Evolutionary conservation across 2,797 vertebrate species (phyloP).

Genomic region (Alauda arvensis): DNA sequence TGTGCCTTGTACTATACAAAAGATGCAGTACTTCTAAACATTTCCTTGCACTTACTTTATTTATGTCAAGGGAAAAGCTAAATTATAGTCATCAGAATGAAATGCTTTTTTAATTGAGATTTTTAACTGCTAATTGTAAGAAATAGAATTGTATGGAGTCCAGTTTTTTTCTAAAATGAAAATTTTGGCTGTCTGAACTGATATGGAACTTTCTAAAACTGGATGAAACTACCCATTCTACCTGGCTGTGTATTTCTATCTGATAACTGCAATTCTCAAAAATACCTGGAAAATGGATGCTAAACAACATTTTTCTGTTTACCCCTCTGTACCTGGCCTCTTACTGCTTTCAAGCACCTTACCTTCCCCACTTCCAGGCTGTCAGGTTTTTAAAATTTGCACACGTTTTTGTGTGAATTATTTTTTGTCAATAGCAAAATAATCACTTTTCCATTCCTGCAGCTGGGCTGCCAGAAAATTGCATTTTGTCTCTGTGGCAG

Average conservation of each 20-base stretch:
- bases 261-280: slow-evolving; percentile 10
- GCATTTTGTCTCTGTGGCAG: not conserved
- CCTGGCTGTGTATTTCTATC: not conserved
- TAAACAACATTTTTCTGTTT: not conserved
- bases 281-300: not conserved
- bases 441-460: not conserved
- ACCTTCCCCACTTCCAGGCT: not conserved
- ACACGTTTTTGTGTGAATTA: not conserved
- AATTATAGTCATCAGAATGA: slow-evolving; percentile 45
- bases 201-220: not conserved
- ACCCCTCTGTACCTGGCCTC: not conserved
- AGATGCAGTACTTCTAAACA: slow-evolving; percentile 7
- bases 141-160: slow-evolving; percentile 26
- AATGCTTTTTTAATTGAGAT: slow-evolving; percentile 51
- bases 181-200: not conserved
- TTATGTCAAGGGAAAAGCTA: slow-evolving; percentile 57
- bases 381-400: not conserved
- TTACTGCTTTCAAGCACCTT: not conserved
- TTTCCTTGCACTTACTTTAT: slow-evolving; percentile 1
- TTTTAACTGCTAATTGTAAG: slow-evolving; percentile 43
- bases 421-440: not conserved
- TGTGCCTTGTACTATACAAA: slow-evolving; percentile 8
- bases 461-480: not conserved
- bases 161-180: not conserved
- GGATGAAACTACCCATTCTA: not conserved